phyloP scores from a whole-genome alignment of 2,113 vertebrate genomes.

The Syngnathus typhle region DNA sequence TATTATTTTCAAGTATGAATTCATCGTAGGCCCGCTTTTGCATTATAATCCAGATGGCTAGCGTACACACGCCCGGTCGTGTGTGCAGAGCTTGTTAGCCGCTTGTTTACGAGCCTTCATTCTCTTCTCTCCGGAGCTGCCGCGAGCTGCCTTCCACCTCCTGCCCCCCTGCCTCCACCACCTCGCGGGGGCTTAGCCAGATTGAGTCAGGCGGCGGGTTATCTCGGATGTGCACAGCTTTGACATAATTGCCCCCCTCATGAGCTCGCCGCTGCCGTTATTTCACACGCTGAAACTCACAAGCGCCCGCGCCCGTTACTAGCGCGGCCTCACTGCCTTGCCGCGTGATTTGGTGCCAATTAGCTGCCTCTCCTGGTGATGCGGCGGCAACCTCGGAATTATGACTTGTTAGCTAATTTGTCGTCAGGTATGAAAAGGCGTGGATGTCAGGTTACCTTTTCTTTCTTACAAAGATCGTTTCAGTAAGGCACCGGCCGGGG shows the following conservation, averaged over 20 bases:
- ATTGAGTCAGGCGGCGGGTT: slow-evolving; percentile 60
- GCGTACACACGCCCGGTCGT: slow-evolving; percentile 21
- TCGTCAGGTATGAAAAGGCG: slow-evolving; percentile 45
- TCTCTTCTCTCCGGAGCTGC: slow-evolving; percentile 5
- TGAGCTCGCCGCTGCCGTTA: slow-evolving; percentile 54
- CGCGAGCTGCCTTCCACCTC: slow-evolving; percentile 29
- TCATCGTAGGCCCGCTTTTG: not conserved
- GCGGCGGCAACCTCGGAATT: slow-evolving; percentile 36
- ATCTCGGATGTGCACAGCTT: slow-evolving; percentile 58
- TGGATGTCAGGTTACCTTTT: slow-evolving; percentile 24
- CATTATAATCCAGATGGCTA: slow-evolving; percentile 30
- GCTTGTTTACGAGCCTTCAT: slow-evolving; percentile 47
- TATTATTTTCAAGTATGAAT: no score
- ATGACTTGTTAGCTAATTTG: slow-evolving; percentile 65
- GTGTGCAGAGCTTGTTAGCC: slow-evolving; percentile 47
- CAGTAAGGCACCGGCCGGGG: not conserved
- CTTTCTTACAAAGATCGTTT: not conserved
- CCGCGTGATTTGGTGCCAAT: slow-evolving; percentile 59
- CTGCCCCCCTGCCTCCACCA: slow-evolving; percentile 35
- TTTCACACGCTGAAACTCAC: slow-evolving; percentile 62
- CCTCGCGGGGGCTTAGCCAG: slow-evolving; percentile 56
- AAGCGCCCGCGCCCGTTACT: slow-evolving; percentile 62
- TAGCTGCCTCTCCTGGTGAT: slow-evolving; percentile 55
- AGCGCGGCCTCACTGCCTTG: slow-evolving; percentile 39
- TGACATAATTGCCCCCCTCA: slow-evolving; percentile 66